These are phyloP conservation scores for Aurelia sp. DNA, from an alignment of 30 jellyfish, hydroid and myxozoan genomes.

Conservation along the genomic window DNA sequence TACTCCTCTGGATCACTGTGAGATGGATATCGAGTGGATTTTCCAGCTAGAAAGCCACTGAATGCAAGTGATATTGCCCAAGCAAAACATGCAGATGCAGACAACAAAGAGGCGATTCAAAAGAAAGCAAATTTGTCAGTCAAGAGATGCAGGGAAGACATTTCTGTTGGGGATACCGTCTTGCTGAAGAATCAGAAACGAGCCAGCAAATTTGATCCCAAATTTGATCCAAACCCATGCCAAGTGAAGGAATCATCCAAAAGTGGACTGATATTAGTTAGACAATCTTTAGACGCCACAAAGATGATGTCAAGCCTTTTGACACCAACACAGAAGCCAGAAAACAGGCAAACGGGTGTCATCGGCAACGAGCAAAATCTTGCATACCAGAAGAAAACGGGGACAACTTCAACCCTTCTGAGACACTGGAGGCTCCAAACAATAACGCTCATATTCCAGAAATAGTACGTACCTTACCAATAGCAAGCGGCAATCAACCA, in stretches of 20 bases:
- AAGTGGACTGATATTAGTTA: slow-evolving; percentile 43
- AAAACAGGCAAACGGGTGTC: not conserved
- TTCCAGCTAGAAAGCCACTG: slow-evolving; percentile 31
- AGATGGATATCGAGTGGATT: slow-evolving; percentile 39
- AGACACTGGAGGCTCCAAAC: not conserved
- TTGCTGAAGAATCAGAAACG: slow-evolving; percentile 27
- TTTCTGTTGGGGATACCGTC: slow-evolving; percentile 45
- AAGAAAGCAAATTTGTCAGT: slow-evolving; percentile 18
- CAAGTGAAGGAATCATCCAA: slow-evolving; percentile 10
- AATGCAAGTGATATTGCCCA: not conserved
- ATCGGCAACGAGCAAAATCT: not conserved
- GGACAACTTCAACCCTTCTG: not conserved
- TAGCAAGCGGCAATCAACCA: slow-evolving; percentile 22
- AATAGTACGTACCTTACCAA: slow-evolving; percentile 8
- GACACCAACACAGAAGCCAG: not conserved
- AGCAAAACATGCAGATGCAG: slow-evolving; percentile 4
- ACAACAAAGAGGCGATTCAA: slow-evolving; percentile 3
- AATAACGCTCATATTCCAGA: not conserved
- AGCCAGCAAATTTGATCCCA: slow-evolving; percentile 47
- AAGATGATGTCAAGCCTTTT: slow-evolving; percentile 36
- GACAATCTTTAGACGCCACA: slow-evolving; percentile 25
- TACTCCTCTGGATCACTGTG: too few species aligned
- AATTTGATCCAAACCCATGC: slow-evolving; percentile 33
- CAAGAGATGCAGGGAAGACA: not conserved
- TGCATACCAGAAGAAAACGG: not conserved